Base-by-base conservation (phyloP, 2,113 vertebrate genomes). In the Saimiri boliviensis region DNA sequence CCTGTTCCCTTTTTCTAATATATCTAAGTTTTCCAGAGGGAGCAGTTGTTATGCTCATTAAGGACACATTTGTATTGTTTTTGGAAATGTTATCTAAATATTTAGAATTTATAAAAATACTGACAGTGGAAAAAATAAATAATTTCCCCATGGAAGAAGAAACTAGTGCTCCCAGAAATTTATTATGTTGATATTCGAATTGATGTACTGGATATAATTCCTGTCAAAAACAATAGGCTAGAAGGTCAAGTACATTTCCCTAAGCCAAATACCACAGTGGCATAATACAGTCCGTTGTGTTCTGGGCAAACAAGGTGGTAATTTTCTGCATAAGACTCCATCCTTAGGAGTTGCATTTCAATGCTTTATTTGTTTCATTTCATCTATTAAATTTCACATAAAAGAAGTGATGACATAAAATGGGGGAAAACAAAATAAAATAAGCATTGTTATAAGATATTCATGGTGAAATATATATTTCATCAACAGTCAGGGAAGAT, bases 51-150 rank as follows among this genome's bases (percentile, higher is more conserved):
- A 25, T 25, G 68, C 79, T 91, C 13, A 84, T 96, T 98, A 80
- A 85, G 23, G 3, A 23, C 45, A 32, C 0, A 30, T 30, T 91
- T 92, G 70, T 86, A 87, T 77, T 90, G 21, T 58, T 79, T 93
- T 97, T 89, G 2, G 14, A 97, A 97, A 96, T 71, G 20, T 9
- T 94, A 86, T 95, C 49, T 94, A 95, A 97, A 98, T 97, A 97
- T 63, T 96, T 94, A 97, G 32, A 89, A 92, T 82, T 92, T 92
- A 93, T 77, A 95, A 27, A 93, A 47, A 12, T 93, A 94, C 4
- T 96, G 49, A 52, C 37, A 80, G 2, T 60, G 35, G 60, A 93
- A 95, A 95, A 97, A 94, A 8, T n/a, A 96, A 98, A 93, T 1
- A 91, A 77, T 4, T 94, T 96, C 91, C 21, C 54, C 52, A 77